Base-by-base conservation (phyloP, 2,797 vertebrate species). In the Merluccius polli region DNA sequence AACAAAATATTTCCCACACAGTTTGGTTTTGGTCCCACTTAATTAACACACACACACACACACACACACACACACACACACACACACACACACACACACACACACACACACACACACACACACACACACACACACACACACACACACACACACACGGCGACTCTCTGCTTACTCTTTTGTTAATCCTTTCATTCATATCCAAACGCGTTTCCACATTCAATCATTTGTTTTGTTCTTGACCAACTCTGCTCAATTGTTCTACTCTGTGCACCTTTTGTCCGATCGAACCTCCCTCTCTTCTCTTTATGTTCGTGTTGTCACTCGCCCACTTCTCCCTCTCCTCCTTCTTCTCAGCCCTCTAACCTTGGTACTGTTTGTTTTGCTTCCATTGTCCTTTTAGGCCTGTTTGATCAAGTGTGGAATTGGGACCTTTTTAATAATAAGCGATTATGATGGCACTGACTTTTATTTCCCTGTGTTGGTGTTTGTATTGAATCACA, bases 251-350 rank as follows among this genome's bases (percentile, higher is more conserved):
- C 44, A 21, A 81, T 85, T 81, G 69, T 83, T 78, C 73, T 75
- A 59, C 18, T 63, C 13, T 1, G 2, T 77, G 65, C 52, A 16
- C 83, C 73, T 78, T 85, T 79, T 85, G 81, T 85, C 77, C 65
- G 12, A 30, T 36, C 31, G 11, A 36, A 21, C 29, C 27, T 52
- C 33, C 70, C 38, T 80, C 82, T 84, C 44, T 11, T 79, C 38
- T n/a, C 12, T 72, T 85, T 85, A 73, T 83, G 70, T 21, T 48
- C 27, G 71, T 77, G 31, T 73, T 4, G n/a, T 72, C 44, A 65
- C 59, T 65, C 12, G 27, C 77, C 70, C 63, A 74, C 13, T 78
- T 73, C 70, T 81, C 73, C 59, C 0, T n/a, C 73, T 67, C 24
- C 72, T 71, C 15, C 16, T 11, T 15, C 65, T 81, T 78, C 68